Percentiles rank a stretch among this genome's conserved stretches.
These are phyloP conservation scores for Turnix velox DNA, from an alignment of 2,113 vertebrate species.

Conservation along the genomic window DNA sequence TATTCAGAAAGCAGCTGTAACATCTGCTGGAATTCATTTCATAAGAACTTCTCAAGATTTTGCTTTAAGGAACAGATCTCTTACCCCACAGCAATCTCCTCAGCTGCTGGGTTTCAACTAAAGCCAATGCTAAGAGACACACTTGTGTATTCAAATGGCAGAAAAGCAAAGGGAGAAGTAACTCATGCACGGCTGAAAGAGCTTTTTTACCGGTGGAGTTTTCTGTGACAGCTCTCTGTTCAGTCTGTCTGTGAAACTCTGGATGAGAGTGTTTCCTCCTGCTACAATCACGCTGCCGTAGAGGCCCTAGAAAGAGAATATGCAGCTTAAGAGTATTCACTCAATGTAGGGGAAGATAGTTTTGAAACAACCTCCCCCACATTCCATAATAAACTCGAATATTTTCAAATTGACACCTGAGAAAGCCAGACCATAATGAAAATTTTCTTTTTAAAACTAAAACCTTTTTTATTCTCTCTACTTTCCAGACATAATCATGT, in stretches of 20 bases:
- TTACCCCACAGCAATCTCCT: not conserved
- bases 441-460: not conserved
- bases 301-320: conserved; percentile 80
- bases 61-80: not conserved
- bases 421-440: not conserved
- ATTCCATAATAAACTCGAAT: not conserved
- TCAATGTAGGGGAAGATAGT: not conserved
- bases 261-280: conserved; percentile 95
- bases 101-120: not conserved
- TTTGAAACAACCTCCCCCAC: not conserved
- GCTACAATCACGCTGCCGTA: conserved; percentile 98
- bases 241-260: conserved; percentile 95
- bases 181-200: not conserved
- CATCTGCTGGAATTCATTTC: not conserved
- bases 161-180: not conserved
- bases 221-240: conserved; percentile 98
- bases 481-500: not conserved
- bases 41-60: not conserved
- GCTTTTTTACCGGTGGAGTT: conserved; percentile 87
- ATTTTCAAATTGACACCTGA: not conserved
- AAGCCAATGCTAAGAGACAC: not conserved
- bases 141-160: not conserved
- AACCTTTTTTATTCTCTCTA: not conserved
- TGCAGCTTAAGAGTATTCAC: too few species aligned
- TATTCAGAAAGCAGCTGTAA: not conserved